These are phyloP conservation scores for Anagyrus pseudococci DNA, from an alignment of 2,888 invertebrate genomes.

Conservation along the genomic window DNA sequence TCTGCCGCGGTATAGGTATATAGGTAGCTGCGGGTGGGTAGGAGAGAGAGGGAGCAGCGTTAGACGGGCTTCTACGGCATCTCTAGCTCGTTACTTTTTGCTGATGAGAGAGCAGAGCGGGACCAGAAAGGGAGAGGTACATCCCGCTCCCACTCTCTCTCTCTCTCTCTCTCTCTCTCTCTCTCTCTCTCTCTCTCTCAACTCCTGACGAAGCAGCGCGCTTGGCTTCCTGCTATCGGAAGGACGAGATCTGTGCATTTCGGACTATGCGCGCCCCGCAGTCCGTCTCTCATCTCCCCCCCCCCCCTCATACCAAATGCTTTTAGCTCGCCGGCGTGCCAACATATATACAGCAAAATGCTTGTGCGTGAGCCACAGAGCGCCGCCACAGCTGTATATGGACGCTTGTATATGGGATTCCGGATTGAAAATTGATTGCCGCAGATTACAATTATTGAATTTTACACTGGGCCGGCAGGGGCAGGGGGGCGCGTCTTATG, in stretches of 20 bases:
- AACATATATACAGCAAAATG: too few relatives aligned
- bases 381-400: background rate
- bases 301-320: conserved; percentile 10
- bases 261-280: background rate
- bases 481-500: background rate
- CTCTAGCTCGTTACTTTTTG: conserved; percentile 35
- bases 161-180: too few relatives aligned
- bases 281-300: background rate
- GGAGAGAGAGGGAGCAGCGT: background rate
- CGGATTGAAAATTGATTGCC: conserved; percentile 33
- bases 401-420: background rate
- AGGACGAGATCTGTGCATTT: conserved; percentile 10
- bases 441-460: conserved; percentile 33
- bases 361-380: too few relatives aligned
- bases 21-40: too few relatives aligned
- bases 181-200: too few relatives aligned
- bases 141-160: too few relatives aligned
- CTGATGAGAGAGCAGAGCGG: conserved; percentile 15
- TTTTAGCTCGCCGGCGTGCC: conserved; percentile 27
- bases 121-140: background rate
- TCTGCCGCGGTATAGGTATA: background rate
- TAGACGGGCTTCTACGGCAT: background rate
- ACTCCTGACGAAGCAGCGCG: conserved; percentile 15
- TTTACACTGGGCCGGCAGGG: conserved; percentile 12
- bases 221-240: conserved; percentile 4